Conservation (phyloP, 2,797 vertebrate species). For the Stomatorhinus walkeri region DNA sequence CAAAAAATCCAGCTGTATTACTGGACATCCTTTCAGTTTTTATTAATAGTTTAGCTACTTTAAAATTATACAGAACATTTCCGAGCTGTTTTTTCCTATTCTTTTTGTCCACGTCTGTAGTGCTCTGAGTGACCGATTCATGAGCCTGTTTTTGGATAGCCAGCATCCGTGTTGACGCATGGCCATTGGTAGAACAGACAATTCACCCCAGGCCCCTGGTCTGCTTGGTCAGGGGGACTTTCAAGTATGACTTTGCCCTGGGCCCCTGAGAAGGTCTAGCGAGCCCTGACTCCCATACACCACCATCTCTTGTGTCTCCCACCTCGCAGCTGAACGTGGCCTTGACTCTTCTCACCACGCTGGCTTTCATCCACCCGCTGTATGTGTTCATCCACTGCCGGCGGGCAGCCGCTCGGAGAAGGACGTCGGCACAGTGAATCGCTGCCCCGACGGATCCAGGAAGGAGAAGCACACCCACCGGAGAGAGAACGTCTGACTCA, state of each 20-base stretch:
- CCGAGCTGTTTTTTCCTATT: not conserved
- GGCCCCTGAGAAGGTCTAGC: not conserved
- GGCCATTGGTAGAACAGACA: not conserved
- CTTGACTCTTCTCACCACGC: slow-evolving; percentile 60
- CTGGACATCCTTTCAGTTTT: not conserved
- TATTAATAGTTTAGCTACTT: not conserved
- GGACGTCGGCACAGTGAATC: not conserved
- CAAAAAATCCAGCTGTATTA: not conserved
- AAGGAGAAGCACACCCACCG: not conserved
- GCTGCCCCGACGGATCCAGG: not conserved
- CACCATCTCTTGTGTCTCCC: not conserved
- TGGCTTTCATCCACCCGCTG: slow-evolving; percentile 72
- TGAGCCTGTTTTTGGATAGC: not conserved
- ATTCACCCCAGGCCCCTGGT: not conserved
- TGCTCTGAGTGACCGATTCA: not conserved
- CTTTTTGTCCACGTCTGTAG: not conserved
- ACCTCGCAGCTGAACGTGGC: slow-evolving; percentile 68
- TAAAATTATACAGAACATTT: not conserved
- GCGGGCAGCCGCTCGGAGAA: slow-evolving; percentile 31
- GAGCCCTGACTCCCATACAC: not conserved
- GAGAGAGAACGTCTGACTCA: not conserved
- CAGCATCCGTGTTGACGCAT: not conserved
- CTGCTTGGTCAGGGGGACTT: not conserved
- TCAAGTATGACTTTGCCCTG: not conserved
- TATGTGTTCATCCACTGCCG: slow-evolving; percentile 63